Evolutionary conservation across 2,113 vertebrate genomes (phyloP), one percentile per base, ranked within the genome.

Genomic region (Dunckerocampus dactyliophorus): DNA sequence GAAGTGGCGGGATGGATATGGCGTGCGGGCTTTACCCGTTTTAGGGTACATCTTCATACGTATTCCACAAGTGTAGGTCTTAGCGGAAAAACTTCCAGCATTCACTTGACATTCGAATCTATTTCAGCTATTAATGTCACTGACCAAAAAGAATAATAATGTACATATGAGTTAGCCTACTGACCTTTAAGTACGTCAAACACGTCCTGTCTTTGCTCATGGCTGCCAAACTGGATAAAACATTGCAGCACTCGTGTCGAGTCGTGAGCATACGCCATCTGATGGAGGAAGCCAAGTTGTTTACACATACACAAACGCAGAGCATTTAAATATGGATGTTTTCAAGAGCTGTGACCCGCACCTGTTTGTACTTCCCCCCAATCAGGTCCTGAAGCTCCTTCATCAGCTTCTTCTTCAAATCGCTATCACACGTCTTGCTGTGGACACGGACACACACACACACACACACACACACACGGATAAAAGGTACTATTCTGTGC

Each of bases 191-290:
- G 42, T 69, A 95, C 93, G 49, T 94, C 90, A 68, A 97, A 96
- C 11, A 90, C 87, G 50, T 93, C 91, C 52, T 87, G 84, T 34
- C 93, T 92, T 83, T 97, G 94, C 61, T 92, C 83, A 46, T 95
- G 92, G 59, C 58, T 92, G 14, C 93, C 94, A 45, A 94, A 94
- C 73, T 94, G 94, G 75, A 98, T 91, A 65, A 93, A 96, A 77
- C 95, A 97, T 82, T 99, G 95, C 75, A 99, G 93, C 55, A 98
- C 94, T 10, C 95, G 89, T 10, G 95, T 95, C 0, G 97, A 94
- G 76, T 99, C 95, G 1, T 99, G 96, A 0, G 95, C 94, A 80
- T 94, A 98, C 0, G 96, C 94, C 83, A 98, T 92, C 95, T 99
- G 50, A 19, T 72, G 58, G 59, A 11, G 47, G 42, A 3, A 68